phyloP scores from a whole-genome alignment of 30 jellyfish, hydroid and myxozoan genomes.

The Mastigias papua region DNA sequence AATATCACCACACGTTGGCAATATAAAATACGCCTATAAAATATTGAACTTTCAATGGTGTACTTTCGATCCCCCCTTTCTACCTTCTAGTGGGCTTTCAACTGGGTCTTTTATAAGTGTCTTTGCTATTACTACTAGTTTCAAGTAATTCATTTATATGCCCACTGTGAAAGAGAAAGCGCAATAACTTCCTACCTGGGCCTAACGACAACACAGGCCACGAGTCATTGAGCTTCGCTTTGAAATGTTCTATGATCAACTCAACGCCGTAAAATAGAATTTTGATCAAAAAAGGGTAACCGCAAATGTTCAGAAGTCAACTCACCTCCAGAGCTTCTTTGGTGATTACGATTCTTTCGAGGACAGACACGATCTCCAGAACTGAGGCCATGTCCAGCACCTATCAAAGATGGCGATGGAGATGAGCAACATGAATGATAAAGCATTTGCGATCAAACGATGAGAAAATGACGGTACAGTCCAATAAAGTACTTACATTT shows the following conservation, averaged over 20 bases:
- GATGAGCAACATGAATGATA: conserved; percentile 30
- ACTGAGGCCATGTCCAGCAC: conserved; percentile 97
- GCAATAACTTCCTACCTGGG: neutral
- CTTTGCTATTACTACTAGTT: neutral
- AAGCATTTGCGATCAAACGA: neutral
- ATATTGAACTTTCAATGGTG: neutral
- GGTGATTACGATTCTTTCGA: conserved; percentile 83
- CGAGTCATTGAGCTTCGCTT: neutral
- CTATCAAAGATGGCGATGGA: conserved; percentile 83
- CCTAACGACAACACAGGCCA: conserved; percentile 19
- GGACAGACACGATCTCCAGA: conserved; percentile 88
- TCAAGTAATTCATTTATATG: neutral
- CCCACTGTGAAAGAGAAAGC: neutral
- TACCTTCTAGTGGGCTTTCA: too few relatives aligned
- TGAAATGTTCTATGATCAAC: neutral
- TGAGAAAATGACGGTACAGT: neutral
- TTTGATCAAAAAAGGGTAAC: neutral
- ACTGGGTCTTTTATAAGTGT: too few relatives aligned
- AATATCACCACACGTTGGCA: neutral
- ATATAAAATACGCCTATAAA: neutral
- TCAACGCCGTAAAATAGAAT: neutral
- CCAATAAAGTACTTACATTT: conserved; percentile 76
- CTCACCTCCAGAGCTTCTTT: conserved; percentile 96
- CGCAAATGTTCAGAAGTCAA: neutral
- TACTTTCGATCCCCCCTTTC: neutral